phyloP scores from a whole-genome alignment of 2,888 invertebrate genomes.

The Blastobasis lacticolella region DNA sequence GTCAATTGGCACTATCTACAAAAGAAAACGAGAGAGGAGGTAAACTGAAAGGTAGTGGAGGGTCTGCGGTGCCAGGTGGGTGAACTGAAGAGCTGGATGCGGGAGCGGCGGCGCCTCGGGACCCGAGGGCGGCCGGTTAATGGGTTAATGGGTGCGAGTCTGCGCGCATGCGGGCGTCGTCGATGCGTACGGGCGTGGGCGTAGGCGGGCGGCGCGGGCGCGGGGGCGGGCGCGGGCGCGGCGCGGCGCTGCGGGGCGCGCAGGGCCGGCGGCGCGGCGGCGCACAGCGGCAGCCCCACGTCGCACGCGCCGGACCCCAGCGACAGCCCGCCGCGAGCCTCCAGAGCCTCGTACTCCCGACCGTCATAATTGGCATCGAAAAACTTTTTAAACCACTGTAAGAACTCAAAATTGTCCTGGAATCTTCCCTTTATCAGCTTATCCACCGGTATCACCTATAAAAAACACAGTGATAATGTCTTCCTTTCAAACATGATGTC shows the following conservation, averaged over 20 bases:
- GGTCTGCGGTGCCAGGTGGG: constrained; percentile 37
- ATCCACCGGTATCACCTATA: constrained; percentile 98
- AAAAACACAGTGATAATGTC: constrained; percentile 11
- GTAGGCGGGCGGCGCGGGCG: constrained; percentile 33
- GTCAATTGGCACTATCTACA: constrained; percentile 94
- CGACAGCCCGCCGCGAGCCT: constrained; percentile 87
- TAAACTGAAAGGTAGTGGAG: constrained; percentile 44
- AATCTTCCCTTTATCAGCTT: constrained; percentile 99
- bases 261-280: constrained; percentile 32
- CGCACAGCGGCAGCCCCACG: constrained; percentile 62
- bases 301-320: constrained; percentile 82
- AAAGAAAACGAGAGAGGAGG: constrained; percentile 56
- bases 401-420: constrained; percentile 99
- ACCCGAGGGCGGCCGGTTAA: constrained; percentile 20
- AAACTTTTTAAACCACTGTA: constrained; percentile 99
- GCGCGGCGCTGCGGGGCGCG: constrained; percentile 11
- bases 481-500: no score
- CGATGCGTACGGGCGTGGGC: constrained; percentile 62
- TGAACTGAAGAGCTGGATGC: constrained; percentile 21
- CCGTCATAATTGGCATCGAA: constrained; percentile 99
- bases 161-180: constrained; percentile 35
- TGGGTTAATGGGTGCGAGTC: constrained; percentile 21
- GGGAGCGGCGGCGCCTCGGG: constrained; percentile 24
- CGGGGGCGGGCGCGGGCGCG: constrained; percentile 27
- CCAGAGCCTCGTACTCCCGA: constrained; percentile 94